Base-by-base conservation (phyloP, 2,888 invertebrate species). In the Cremastinae sp. region DNA sequence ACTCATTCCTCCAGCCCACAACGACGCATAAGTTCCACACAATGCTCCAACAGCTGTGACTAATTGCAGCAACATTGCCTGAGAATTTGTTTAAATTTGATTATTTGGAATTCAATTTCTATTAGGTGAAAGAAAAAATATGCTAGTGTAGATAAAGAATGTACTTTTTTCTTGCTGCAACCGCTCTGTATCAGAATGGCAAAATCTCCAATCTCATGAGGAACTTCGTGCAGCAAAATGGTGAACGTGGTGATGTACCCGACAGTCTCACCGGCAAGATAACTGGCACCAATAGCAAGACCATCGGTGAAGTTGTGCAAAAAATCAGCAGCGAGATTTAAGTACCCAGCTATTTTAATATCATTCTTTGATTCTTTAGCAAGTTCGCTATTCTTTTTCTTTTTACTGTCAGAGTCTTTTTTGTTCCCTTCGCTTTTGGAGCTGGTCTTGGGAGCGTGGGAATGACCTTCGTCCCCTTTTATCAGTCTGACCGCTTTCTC, bases 301-400 rank as follows among this genome's bases (percentile, higher is more conserved):
- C 99, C 99, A 92, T 99, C 99, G 9, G 99, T 99, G 87, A 99
- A 98, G 90, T 99, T 99, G 90, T 99, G 99, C 10, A 97, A 94
- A 90, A 98, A 98, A 90, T 99, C 99, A 39, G 99, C 99, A 62
- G 97, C 98, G 80, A 99, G 91, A 90, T 99, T 99, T 78, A 99
- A 92, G 89, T 98, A 99, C 1, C 98, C 98, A 39, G 97, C 93
- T 10, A 97, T 95, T 90, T 95, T 94, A 61, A 96, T 94, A 64
- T 93, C 92, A 43, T 86, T 87, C 37, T 73, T 80, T 59, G 75
- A 74, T 0, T 80, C 82, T n/a, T 83, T 82, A n/a, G 77, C 35
- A 0, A 16, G 61, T 8, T 79, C 64, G 20, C 53, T 55, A 2
- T 56, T 53, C 56, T 73, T 47, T n/a, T 79, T 75, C 5, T 58